Conservation (phyloP, 2,888 invertebrate genomes). For the Uropetala carovei region DNA sequence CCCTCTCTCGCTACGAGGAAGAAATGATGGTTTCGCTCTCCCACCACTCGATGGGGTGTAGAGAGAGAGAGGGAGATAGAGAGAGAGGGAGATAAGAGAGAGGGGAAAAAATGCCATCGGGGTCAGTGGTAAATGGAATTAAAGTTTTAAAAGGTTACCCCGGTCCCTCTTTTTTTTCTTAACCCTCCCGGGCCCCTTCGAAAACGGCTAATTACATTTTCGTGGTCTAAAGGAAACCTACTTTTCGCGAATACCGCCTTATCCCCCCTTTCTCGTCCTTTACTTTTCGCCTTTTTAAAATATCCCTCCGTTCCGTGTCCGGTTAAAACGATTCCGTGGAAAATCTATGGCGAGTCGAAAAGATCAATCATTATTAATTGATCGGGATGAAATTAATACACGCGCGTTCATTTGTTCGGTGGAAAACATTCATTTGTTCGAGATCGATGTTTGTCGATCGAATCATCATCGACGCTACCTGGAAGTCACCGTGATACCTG, state of each 20-base stretch:
- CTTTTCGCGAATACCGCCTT: background rate
- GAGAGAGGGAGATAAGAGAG: too few relatives aligned
- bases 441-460: too few relatives aligned
- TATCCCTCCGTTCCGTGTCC: background rate
- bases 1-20: background rate
- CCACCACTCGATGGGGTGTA: background rate
- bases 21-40: background rate
- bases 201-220: constrained; percentile 49
- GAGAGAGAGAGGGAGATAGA: background rate
- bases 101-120: background rate
- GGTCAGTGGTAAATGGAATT: constrained; percentile 32
- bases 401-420: too few relatives aligned
- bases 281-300: background rate
- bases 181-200: background rate
- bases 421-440: too few relatives aligned
- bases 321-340: background rate
- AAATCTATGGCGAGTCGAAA: background rate
- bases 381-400: too few relatives aligned
- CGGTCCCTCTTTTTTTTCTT: background rate
- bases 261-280: background rate
- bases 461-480: too few relatives aligned
- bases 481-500: too few relatives aligned
- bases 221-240: background rate
- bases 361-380: too few relatives aligned
- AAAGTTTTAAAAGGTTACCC: constrained; percentile 33